Percentiles rank a stretch among this genome's conserved stretches.
phyloP scores from a whole-genome alignment of 2,888 invertebrate genomes.

The Euphydryas editha region DNA sequence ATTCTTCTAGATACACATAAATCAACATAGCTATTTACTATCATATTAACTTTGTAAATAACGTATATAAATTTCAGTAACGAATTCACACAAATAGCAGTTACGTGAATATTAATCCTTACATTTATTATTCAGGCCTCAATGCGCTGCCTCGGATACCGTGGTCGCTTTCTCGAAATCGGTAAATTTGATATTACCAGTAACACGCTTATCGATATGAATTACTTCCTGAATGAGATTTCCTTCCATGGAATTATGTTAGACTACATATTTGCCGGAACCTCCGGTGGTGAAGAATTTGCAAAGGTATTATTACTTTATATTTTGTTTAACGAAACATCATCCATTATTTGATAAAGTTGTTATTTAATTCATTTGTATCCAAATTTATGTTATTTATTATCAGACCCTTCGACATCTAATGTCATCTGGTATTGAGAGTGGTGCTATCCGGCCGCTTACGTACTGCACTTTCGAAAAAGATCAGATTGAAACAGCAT shows the following conservation, averaged over 20 bases:
- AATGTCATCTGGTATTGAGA: constrained; percentile 83
- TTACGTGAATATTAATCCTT: no score
- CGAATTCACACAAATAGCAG: no score
- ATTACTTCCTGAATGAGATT: constrained; percentile 85
- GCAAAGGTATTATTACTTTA: constrained; percentile 58
- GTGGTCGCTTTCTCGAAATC: constrained; percentile 90
- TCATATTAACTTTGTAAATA: no score
- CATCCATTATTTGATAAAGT: no score
- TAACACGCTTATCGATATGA: constrained; percentile 87
- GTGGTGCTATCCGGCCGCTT: constrained; percentile 86
- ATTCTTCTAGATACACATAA: no score
- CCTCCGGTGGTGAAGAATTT: no score
- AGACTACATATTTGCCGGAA: constrained; percentile 75
- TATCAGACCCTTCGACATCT: constrained; percentile 80
- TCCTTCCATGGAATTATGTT: constrained; percentile 83
- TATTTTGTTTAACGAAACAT: not conserved
- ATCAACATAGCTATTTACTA: no score
- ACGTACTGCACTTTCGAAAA: constrained; percentile 83
- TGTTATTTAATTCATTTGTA: no score
- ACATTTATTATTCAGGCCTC: constrained; percentile 62
- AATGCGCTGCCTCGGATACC: constrained; percentile 79
- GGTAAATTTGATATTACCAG: constrained; percentile 90
- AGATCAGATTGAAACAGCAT: constrained; percentile 85
- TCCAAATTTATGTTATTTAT: not conserved
- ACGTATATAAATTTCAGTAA: no score